Conservation (phyloP, 2,888 invertebrate genomes). For the Ceramica pisi region DNA sequence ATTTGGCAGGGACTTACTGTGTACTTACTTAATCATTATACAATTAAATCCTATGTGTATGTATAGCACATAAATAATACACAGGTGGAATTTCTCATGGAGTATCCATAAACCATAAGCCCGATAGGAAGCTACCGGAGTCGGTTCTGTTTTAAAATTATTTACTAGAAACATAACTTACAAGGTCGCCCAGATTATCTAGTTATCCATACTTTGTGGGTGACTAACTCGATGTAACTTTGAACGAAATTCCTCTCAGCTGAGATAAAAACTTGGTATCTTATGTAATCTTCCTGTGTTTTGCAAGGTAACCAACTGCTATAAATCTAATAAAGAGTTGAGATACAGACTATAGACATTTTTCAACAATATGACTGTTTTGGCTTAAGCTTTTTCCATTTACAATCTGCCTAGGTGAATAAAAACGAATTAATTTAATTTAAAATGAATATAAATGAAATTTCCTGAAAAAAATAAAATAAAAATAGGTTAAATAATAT, state of each 20-base stretch:
- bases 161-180: slow-evolving; percentile 21
- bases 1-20: neutral
- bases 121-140: slow-evolving; percentile 11
- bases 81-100: neutral
- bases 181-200: slow-evolving; percentile 51
- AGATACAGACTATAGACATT: neutral
- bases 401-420: neutral
- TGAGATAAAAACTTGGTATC: slow-evolving; percentile 24
- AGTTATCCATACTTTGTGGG: slow-evolving; percentile 46
- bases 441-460: neutral
- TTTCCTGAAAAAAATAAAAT: neutral
- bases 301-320: slow-evolving; percentile 5
- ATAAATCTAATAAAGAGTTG: neutral
- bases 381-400: neutral
- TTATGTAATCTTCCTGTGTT: slow-evolving; percentile 1
- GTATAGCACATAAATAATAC: neutral
- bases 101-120: neutral
- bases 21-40: neutral
- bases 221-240: slow-evolving; percentile 48
- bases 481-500: too few species aligned
- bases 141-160: slow-evolving; percentile 27
- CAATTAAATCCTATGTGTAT: neutral
- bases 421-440: neutral
- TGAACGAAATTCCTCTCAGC: slow-evolving; percentile 37
- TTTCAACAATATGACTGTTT: neutral